Percentiles rank a stretch among this genome's conserved stretches.
Conservation (phyloP, 2,888 invertebrate species). For the Dyspetes luteomarginatus region DNA sequence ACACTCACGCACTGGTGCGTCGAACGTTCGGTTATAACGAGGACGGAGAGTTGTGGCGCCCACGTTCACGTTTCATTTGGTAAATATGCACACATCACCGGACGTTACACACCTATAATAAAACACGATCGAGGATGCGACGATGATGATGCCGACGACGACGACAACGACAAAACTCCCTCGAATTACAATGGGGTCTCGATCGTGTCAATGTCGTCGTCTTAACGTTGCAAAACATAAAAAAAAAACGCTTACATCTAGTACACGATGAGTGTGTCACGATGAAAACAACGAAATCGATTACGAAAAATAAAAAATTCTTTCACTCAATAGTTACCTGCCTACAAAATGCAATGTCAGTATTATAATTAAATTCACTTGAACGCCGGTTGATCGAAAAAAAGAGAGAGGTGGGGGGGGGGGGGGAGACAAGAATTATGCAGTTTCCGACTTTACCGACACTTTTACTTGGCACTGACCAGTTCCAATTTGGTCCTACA, state of each 20-base stretch:
- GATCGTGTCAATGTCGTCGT: conserved; percentile 11
- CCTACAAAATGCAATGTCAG: neutral
- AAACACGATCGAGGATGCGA: conserved; percentile 31
- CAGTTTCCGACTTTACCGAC: conserved; percentile 30
- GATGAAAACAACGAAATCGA: neutral
- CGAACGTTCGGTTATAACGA: conserved; percentile 28
- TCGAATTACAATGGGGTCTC: conserved; percentile 54
- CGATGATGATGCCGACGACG: conserved; percentile 10
- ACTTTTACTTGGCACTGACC: neutral
- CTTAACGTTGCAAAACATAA: neutral
- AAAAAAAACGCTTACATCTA: neutral
- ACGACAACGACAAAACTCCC: conserved; percentile 43
- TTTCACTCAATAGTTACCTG: too few relatives aligned
- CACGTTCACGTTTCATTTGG: conserved; percentile 53
- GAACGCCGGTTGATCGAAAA: neutral
- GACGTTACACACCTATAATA: conserved; percentile 58
- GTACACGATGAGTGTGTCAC: neutral
- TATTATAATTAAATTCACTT: neutral
- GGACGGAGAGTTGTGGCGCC: conserved; percentile 41
- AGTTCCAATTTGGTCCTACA: too few relatives aligned
- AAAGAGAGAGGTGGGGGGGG: too few relatives aligned
- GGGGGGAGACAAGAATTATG: too few relatives aligned
- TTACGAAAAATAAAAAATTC: too few relatives aligned
- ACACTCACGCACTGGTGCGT: neutral
- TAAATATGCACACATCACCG: conserved; percentile 51